A percentile compares a stretch with the other conserved stretches of the same genome.
Conservation (phyloP, 92 coral and sea anemone species). For the Palythoa heliodiscus region DNA sequence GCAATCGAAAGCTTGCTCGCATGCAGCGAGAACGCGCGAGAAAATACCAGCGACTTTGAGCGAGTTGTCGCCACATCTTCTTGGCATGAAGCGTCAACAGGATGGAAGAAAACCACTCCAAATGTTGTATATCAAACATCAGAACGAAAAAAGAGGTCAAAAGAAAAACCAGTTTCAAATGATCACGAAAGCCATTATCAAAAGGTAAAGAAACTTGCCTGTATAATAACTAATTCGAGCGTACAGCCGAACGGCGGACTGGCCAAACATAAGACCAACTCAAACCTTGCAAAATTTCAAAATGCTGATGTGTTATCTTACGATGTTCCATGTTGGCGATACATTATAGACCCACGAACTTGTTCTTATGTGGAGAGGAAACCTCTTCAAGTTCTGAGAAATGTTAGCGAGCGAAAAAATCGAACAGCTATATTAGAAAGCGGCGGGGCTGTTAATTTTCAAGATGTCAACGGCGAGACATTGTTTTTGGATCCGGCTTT, state of each 20-base stretch:
- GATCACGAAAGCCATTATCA: conserved; percentile 77
- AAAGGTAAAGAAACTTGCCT: conserved; percentile 80
- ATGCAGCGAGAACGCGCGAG: conserved; percentile 54
- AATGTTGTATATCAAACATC: conserved; percentile 66
- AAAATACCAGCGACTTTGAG: conserved; percentile 52
- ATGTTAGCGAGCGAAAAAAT: conserved; percentile 49
- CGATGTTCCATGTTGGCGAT: conserved; percentile 95
- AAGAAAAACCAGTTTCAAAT: conserved; percentile 60
- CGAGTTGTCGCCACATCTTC: conserved; percentile 62
- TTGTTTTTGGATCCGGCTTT: conserved; percentile 87
- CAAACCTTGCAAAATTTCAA: conserved; percentile 67
- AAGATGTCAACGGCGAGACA: conserved; percentile 74
- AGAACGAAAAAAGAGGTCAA: conserved; percentile 76
- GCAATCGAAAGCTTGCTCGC: conserved; percentile 59
- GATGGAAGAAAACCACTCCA: conserved; percentile 74
- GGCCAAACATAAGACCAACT: conserved; percentile 34
- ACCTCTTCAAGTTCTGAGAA: conserved; percentile 67
- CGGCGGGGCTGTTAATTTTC: conserved; percentile 79
- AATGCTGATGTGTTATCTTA: conserved; percentile 93
- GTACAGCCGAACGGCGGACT: conserved; percentile 50
- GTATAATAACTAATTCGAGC: conserved; percentile 78
- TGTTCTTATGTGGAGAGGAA: conserved; percentile 77
- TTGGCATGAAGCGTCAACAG: conserved; percentile 82
- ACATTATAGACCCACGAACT: conserved; percentile 86
- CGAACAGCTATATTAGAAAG: conserved; percentile 68